Percentiles rank a stretch among this genome's conserved stretches.
phyloP scores from a whole-genome alignment of 2,888 invertebrate genomes.

The Trachelus troglodyta region DNA sequence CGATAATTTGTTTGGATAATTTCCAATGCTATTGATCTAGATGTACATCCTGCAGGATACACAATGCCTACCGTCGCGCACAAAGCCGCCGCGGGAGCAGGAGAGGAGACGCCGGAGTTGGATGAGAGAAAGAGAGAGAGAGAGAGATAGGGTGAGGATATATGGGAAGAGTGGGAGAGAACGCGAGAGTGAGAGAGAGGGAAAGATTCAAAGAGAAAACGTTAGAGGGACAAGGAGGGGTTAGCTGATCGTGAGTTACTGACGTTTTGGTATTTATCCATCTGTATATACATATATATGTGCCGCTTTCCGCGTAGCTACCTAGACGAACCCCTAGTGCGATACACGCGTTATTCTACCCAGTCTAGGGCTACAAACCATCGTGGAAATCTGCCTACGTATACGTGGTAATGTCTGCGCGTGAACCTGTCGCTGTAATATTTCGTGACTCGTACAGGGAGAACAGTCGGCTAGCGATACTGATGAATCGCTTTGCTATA shows the following conservation, averaged over 20 bases:
- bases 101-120: slow-evolving; percentile 20
- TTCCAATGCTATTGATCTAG: slow-evolving; percentile 67
- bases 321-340: neutral
- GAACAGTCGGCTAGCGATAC: slow-evolving; percentile 33
- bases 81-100: slow-evolving; percentile 37
- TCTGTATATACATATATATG: slow-evolving; percentile 33
- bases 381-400: slow-evolving; percentile 50
- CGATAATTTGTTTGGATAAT: slow-evolving; percentile 68
- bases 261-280: slow-evolving; percentile 62
- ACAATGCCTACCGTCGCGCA: slow-evolving; percentile 54
- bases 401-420: neutral
- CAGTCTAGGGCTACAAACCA: slow-evolving; percentile 20
- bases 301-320: neutral
- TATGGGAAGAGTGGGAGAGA: slow-evolving; percentile 18
- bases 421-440: slow-evolving; percentile 34
- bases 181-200: slow-evolving; percentile 21
- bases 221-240: slow-evolving; percentile 18
- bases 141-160: slow-evolving; percentile 11
- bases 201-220: slow-evolving; percentile 20
- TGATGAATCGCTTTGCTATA: slow-evolving; percentile 55
- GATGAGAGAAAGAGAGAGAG: slow-evolving; percentile 9
- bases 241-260: slow-evolving; percentile 61
- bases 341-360: slow-evolving; percentile 9
- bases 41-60: slow-evolving; percentile 63
- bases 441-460: slow-evolving; percentile 29